phyloP scores from a whole-genome alignment of 2,888 invertebrate species.

The Melinaea marsaeus region DNA sequence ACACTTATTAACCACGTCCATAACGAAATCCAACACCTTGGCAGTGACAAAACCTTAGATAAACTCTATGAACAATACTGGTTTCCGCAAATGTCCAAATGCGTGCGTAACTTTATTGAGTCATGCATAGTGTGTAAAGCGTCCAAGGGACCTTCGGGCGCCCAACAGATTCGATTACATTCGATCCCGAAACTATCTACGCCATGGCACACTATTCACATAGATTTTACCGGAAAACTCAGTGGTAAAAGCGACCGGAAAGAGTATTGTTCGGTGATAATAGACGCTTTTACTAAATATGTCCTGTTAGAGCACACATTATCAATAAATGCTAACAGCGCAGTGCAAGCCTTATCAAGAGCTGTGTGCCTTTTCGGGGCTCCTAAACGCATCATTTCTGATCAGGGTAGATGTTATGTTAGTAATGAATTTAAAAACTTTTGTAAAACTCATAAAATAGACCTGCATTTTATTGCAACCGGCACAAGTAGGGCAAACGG shows the following conservation, averaged over 20 bases:
- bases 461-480: background rate
- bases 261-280: background rate
- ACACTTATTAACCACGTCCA: slow-evolving; percentile 36
- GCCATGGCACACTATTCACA: slow-evolving; percentile 29
- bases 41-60: slow-evolving; percentile 36
- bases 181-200: slow-evolving; percentile 30
- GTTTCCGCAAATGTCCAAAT: slow-evolving; percentile 33
- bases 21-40: slow-evolving; percentile 34
- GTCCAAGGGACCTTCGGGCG: slow-evolving; percentile 33
- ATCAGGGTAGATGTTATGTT: background rate
- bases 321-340: background rate
- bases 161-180: slow-evolving; percentile 30
- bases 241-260: background rate
- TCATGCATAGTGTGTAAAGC: slow-evolving; percentile 30
- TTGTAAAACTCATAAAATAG: background rate
- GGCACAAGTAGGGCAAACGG: background rate
- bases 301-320: background rate
- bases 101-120: slow-evolving; percentile 32
- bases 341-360: background rate
- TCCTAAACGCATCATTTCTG: background rate
- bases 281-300: background rate
- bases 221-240: background rate
- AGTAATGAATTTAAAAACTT: slow-evolving; percentile 10
- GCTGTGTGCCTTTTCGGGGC: background rate
- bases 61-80: slow-evolving; percentile 36